Evolutionary conservation across 2,888 invertebrate genomes (phyloP), one percentile per base, ranked within the genome.

Genomic region (Andrena haemorrhoa): DNA sequence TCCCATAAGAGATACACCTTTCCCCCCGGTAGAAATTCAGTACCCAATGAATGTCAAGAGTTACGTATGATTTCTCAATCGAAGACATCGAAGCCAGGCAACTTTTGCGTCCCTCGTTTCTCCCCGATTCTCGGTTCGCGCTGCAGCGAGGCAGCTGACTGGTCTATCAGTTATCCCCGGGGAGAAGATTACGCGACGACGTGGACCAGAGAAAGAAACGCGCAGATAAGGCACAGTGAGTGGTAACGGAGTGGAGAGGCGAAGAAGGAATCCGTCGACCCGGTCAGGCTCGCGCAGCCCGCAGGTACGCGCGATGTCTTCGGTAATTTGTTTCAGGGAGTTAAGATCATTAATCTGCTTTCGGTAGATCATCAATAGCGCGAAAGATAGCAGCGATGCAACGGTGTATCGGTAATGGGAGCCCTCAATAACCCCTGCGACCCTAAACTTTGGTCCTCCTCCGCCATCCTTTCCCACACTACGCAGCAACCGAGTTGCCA

Each of bases 331-430:
- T 92, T 92, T 82, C 89, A 64, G 71, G 86, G 85, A 88, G 90
- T 88, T 89, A 84, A 86, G 90, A 90, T 92, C 93, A 93, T 93
- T 93, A 93, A 93, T 93, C 91, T 90, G 91, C 89, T 91, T 92
- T 91, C 89, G 90, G 91, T 91, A 89, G 91, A 92, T 92, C 93
- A 93, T 93, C 93, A 93, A 93, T 93, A 93, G 93, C 89, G 92
- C 92, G 89, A 91, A 92, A 93, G 93, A 93, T 93, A 93, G 90
- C 89, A 85, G 85, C 79, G 81, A 51, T 82, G 81, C 77, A 85
- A 90, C 90, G 90, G 89, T 93, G 93, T 93, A 93, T 89, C 91
- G 87, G 91, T 93, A 93, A 93, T 93, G 93, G 93, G 89, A 92
- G 92, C 92, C 92, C 92, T 93, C 93, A 93, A 93, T 93, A 93